These are phyloP conservation scores for Pleuronectes platessa DNA, from an alignment of 2,113 vertebrate species.

Conservation along the genomic window DNA sequence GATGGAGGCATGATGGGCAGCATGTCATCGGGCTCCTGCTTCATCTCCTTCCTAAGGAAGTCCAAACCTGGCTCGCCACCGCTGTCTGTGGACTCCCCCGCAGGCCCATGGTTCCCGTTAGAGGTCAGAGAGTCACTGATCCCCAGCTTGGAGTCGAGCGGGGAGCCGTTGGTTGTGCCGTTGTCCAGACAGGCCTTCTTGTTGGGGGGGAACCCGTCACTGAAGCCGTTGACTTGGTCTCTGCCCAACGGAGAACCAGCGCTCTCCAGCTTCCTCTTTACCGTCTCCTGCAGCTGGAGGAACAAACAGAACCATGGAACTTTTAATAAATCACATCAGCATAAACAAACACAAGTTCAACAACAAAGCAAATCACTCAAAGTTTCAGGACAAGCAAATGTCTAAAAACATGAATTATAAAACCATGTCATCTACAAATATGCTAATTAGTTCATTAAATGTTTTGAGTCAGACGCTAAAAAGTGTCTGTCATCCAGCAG, in stretches of 20 bases:
- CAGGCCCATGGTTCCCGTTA: slow-evolving; percentile 81
- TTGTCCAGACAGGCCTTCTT: slow-evolving; percentile 91
- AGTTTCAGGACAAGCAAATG: too few species aligned
- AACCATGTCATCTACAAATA: too few species aligned
- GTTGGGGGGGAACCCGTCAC: slow-evolving; percentile 87
- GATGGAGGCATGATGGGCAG: slow-evolving; percentile 91
- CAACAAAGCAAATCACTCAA: too few species aligned
- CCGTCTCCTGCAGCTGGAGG: slow-evolving; percentile 85
- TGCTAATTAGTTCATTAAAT: too few species aligned
- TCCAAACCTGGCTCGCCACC: slow-evolving; percentile 72
- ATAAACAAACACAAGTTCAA: background rate
- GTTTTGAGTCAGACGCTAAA: too few species aligned
- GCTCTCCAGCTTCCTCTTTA: slow-evolving; percentile 93
- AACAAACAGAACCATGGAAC: slow-evolving; percentile 1
- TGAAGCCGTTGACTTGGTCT: slow-evolving; percentile 91
- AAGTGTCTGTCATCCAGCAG: too few species aligned
- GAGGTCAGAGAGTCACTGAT: slow-evolving; percentile 71
- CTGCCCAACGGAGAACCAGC: slow-evolving; percentile 88
- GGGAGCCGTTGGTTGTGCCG: slow-evolving; percentile 85
- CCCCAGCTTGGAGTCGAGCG: slow-evolving; percentile 86
- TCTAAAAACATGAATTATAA: too few species aligned
- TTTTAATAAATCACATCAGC: background rate
- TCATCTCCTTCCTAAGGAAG: slow-evolving; percentile 91
- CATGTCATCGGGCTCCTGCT: slow-evolving; percentile 96
- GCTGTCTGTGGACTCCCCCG: slow-evolving; percentile 80